A percentile compares a stretch with the other conserved stretches of the same genome.
These are phyloP conservation scores for Sinotaia quadrata DNA, from an alignment of 2,888 invertebrate species.

Conservation along the genomic window DNA sequence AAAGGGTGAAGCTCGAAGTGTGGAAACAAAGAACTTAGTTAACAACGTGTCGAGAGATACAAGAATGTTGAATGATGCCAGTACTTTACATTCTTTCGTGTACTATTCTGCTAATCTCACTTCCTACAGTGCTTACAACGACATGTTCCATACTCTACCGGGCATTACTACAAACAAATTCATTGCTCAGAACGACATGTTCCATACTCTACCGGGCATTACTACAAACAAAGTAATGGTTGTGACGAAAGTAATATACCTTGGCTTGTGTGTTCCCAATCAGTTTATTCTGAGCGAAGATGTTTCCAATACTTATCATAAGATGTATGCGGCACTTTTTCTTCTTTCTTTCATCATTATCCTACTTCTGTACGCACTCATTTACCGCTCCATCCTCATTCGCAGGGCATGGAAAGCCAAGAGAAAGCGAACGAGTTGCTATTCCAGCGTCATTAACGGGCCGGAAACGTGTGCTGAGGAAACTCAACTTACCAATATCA, in stretches of 20 bases:
- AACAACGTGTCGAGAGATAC: conserved; percentile 6
- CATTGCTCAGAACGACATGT: neutral
- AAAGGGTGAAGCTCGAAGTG: no score
- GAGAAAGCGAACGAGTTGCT: conserved; percentile 57
- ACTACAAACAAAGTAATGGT: conserved; percentile 4
- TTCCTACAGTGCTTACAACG: neutral
- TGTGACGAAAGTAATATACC: conserved; percentile 22
- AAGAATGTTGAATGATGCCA: neutral
- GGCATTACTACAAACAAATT: neutral
- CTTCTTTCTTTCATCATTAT: conserved; percentile 64
- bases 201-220: neutral
- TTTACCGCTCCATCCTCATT: conserved; percentile 53
- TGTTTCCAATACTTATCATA: conserved; percentile 53
- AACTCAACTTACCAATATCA: conserved; percentile 40
- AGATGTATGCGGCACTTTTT: conserved; percentile 61
- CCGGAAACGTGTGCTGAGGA: conserved; percentile 36
- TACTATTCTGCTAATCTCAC: conserved; percentile 2
- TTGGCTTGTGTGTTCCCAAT: conserved; percentile 47
- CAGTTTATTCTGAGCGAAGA: conserved; percentile 46
- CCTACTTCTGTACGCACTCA: conserved; percentile 64
- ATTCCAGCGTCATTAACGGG: conserved; percentile 37
- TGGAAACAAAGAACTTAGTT: no score
- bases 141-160: neutral
- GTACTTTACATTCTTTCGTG: neutral
- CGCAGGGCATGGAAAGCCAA: conserved; percentile 52